A percentile compares a stretch with the other conserved stretches of the same genome.
phyloP scores from a whole-genome alignment of 2,888 invertebrate genomes.

The Thecocarcelia acutangulata region DNA sequence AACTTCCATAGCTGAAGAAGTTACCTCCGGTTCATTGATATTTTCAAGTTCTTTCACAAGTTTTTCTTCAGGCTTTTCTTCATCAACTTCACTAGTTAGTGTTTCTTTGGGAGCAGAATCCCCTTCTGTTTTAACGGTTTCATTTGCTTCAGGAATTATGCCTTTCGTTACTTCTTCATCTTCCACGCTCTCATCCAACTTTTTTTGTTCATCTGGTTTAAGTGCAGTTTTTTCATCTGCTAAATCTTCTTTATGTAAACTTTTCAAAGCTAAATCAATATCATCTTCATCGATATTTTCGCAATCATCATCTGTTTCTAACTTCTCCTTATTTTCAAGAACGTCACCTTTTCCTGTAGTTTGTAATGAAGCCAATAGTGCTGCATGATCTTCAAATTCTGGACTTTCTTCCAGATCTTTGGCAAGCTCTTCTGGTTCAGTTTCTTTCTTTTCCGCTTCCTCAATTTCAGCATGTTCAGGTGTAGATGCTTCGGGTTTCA shows the following conservation, averaged over 20 bases:
- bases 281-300: slow-evolving; percentile 73
- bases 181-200: slow-evolving; percentile 1
- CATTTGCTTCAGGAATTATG: not conserved
- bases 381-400: slow-evolving; percentile 33
- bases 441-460: slow-evolving; percentile 16
- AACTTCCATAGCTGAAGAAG: slow-evolving; percentile 28
- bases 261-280: slow-evolving; percentile 76
- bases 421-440: slow-evolving; percentile 73
- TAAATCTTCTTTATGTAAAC: slow-evolving; percentile 73
- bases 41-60: slow-evolving; percentile 22
- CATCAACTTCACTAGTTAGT: not conserved
- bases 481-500: slow-evolving; percentile 2
- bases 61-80: slow-evolving; percentile 35
- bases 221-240: slow-evolving; percentile 23
- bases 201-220: slow-evolving; percentile 25
- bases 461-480: not conserved
- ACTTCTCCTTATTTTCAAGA: slow-evolving; percentile 27
- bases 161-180: slow-evolving; percentile 13
- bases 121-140: not conserved
- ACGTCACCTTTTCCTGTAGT: slow-evolving; percentile 75
- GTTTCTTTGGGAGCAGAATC: not conserved
- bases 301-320: slow-evolving; percentile 21
- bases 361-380: slow-evolving; percentile 74
- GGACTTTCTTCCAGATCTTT: slow-evolving; percentile 71
- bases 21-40: slow-evolving; percentile 39